Evolutionary conservation across 1,140 invertebrate genomes (phyloP), one percentile per base, ranked within the genome.

Genomic region (Gryon sp.): DNA sequence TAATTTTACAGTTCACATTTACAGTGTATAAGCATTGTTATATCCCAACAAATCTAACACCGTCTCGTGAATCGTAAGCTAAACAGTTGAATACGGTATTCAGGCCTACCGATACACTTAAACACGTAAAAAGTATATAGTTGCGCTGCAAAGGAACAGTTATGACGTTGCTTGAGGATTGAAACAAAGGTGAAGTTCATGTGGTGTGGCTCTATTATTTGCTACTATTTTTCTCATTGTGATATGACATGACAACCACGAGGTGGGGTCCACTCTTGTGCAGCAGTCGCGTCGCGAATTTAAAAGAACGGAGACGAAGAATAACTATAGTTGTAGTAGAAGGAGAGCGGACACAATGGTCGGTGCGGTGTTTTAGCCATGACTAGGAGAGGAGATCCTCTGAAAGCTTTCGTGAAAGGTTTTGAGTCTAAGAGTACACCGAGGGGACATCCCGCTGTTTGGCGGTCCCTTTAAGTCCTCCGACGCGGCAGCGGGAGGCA

Each of bases 391-490:
- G n/a, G 32, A 59, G 63, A 69, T 78, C 48, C 46, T 60, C 50
- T 55, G 55, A 68, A 77, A 72, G 62, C 38, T 70, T 69, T 75
- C 52, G 50, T 50, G 45, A 62, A 73, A 78, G 70, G 76, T 75
- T 74, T 68, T 43, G 52, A 68, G 40, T 68, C 60, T 70, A 55
- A 72, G 70, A 74, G 69, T 30, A 57, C 59, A 65, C 75, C 32
- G 53, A 68, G 84, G 83, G 83, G 84, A 86, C 84, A 82, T 83
- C 85, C 86, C 83, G 85, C 85, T 86, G 86, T 84, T 86, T 79
- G 78, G 66, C 80, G 78, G 82, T 79, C 78, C 86, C 86, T 88
- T 87, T 85, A 87, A 83, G 85, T 87, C 74, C 79, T 65, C 86
- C 86, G 86, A 82, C 83, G 53, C 78, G 84, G 81, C 86, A 85